Base-by-base conservation (phyloP, 2,888 invertebrate species). In the Oscheius sp. region DNA sequence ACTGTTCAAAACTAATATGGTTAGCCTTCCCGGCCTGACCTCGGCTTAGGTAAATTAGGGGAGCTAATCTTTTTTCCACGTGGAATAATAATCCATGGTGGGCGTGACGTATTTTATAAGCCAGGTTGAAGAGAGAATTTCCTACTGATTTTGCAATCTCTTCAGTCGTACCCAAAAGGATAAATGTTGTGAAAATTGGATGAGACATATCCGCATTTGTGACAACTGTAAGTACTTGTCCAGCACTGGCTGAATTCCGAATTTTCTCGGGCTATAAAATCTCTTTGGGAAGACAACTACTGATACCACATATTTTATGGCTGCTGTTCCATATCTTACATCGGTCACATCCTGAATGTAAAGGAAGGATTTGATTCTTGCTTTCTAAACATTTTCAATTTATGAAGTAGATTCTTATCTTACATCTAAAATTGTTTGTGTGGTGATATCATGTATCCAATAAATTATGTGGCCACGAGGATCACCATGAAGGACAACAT, bases 31-130 rank as follows among this genome's bases (percentile, higher is more conserved):
- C 48, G n/a, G 27, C 27, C n/a, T 31, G 64, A 25, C 33, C 33
- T n/a, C 37, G 20, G 33, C 31, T 64, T 12, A 74, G 72, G 53
- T 72, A 75, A 53, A 75, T 67, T 17, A 74, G 65, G 0, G 81
- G 83, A 0, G 82, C 70, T 45, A 81, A 66, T 25, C 77, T 67
- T 63, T 79, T 76, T 34, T 75, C 69, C 33, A 82, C 68, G 55
- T 82, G 76, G 64, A 73, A 79, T 29, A 80, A 46, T 37, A 81
- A 67, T 27, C 80, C 80, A 50, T 82, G 83, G 52, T 82, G 78
- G 34, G 77, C 75, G 20, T 69, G 64, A 25, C 73, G 55, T 15
- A 73, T 71, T 20, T 68, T 70, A n/a, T 65, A 71, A 6, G 77
- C 72, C 46, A 70, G 58, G 39, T 61, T 46, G 58, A 74, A 80